Conservation (phyloP, 1,140 invertebrate species). For the Diprion similis region DNA sequence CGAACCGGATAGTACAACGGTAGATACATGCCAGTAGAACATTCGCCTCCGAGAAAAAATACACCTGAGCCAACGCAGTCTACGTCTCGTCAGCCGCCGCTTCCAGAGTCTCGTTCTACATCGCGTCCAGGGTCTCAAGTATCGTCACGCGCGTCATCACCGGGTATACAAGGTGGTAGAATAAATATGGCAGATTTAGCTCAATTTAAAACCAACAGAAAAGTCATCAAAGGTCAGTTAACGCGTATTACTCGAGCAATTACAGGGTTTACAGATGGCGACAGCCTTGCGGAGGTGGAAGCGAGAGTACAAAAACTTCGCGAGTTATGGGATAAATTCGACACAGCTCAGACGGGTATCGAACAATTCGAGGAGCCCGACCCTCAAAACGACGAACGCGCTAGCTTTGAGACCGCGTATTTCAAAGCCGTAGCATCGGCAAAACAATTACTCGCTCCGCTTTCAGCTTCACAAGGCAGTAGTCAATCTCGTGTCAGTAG, state of each 20-base stretch:
- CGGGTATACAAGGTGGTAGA: too few relatives aligned
- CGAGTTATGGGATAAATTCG: slow-evolving; percentile 12
- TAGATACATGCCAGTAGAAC: too few relatives aligned
- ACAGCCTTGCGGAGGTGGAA: slow-evolving; percentile 22
- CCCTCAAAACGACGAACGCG: slow-evolving; percentile 12
- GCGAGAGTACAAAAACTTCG: slow-evolving; percentile 18
- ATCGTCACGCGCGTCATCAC: too few relatives aligned
- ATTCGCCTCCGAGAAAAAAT: too few relatives aligned
- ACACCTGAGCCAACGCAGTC: too few relatives aligned
- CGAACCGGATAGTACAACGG: too few relatives aligned
- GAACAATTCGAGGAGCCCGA: slow-evolving; percentile 11
- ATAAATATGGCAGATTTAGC: too few relatives aligned
- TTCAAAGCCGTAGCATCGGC: neutral
- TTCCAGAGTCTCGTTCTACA: too few relatives aligned
- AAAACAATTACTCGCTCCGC: slow-evolving; percentile 13
- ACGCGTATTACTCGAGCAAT: slow-evolving; percentile 14
- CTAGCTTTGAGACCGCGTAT: slow-evolving; percentile 18
- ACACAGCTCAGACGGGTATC: slow-evolving; percentile 12
- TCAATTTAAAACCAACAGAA: slow-evolving; percentile 21
- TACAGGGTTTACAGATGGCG: slow-evolving; percentile 1
- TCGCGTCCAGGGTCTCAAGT: too few relatives aligned
- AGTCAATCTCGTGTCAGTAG: slow-evolving; percentile 12
- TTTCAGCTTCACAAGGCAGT: slow-evolving; percentile 1
- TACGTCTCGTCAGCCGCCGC: too few relatives aligned
- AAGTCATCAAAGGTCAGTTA: slow-evolving; percentile 18